Conservation (phyloP, 2,888 invertebrate species). For the Tetrapedia diversipes region DNA sequence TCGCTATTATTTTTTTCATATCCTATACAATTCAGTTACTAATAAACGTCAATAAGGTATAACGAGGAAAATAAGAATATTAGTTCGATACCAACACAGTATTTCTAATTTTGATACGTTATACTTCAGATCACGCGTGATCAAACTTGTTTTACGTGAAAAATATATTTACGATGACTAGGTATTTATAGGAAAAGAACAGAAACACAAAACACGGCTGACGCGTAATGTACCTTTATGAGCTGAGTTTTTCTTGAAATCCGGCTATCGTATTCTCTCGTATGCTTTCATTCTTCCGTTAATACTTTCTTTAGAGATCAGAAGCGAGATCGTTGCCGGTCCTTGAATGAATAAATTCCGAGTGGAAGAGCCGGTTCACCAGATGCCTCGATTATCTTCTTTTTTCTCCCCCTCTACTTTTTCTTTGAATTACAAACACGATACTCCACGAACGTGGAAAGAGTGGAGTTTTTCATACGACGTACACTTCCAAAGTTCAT, state of each 20-base stretch:
- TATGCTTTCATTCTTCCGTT: slow-evolving; percentile 42
- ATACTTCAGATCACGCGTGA: no score
- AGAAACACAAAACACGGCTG: neutral
- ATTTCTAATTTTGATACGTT: no score
- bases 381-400: slow-evolving; percentile 61
- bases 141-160: no score
- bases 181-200: neutral
- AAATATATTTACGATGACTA: neutral
- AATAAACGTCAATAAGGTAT: no score
- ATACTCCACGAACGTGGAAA: slow-evolving; percentile 49
- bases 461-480: slow-evolving; percentile 4
- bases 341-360: slow-evolving; percentile 62
- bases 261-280: slow-evolving; percentile 2
- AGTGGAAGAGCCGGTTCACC: slow-evolving; percentile 65
- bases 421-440: slow-evolving; percentile 20
- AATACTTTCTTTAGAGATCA: slow-evolving; percentile 47
- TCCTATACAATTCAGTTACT: no score
- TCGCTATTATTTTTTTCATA: no score
- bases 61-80: no score
- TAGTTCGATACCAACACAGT: no score
- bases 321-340: slow-evolving; percentile 43
- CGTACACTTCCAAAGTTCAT: slow-evolving; percentile 4
- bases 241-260: slow-evolving; percentile 7
- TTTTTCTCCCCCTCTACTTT: slow-evolving; percentile 30
- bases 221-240: neutral